Conservation (phyloP, 2,797 vertebrate genomes). For the Cercopithecus petaurista region DNA sequence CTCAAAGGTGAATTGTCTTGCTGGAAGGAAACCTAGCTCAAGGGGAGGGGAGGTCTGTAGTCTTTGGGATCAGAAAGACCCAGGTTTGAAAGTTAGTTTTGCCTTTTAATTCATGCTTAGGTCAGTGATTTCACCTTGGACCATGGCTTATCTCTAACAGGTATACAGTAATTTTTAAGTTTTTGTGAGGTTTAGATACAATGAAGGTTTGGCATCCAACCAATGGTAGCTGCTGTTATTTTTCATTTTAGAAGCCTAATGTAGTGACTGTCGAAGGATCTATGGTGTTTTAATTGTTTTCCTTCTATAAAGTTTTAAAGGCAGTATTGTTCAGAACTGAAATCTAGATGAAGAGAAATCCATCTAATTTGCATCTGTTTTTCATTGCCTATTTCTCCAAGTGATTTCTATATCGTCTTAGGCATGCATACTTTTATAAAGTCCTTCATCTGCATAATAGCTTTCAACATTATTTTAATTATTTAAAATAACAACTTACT, state of each 20-base stretch:
- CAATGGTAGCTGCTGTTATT: neutral
- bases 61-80: conserved; percentile 20
- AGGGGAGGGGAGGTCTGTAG: neutral
- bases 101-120: neutral
- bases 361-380: neutral
- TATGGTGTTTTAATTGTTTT: neutral
- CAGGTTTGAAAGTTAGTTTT: conserved; percentile 15
- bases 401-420: conserved; percentile 3
- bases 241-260: neutral
- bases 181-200: neutral
- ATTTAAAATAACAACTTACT: neutral
- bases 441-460: neutral
- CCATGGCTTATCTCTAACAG: neutral
- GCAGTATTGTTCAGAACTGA: neutral
- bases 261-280: neutral
- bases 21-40: neutral
- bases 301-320: conserved; percentile 16
- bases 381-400: neutral
- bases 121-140: neutral
- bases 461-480: neutral
- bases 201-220: neutral
- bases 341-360: neutral
- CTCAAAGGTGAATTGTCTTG: conserved; percentile 1
- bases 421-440: neutral
- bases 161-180: neutral